Percentiles rank a stretch among this genome's conserved stretches.
Evolutionary conservation across 2,113 vertebrate genomes (phyloP).

Genomic region (Myotis lucifugus): DNA sequence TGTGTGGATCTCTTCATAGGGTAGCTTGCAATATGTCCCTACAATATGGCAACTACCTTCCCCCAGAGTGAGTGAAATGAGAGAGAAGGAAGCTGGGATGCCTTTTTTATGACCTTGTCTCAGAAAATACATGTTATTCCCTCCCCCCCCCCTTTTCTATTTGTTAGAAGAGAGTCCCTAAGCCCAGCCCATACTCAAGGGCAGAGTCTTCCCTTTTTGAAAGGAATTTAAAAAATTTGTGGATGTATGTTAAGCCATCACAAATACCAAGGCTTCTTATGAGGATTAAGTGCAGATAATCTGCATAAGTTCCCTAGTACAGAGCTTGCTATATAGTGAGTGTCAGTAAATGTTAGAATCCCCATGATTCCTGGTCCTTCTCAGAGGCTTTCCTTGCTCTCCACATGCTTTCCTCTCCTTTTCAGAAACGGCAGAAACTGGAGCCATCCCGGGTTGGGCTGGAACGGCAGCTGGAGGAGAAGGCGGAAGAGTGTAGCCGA

Average conservation of each 20-base stretch:
- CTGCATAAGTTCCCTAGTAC: background rate
- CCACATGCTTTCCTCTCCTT: background rate
- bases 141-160: background rate
- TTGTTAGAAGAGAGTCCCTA: background rate
- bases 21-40: background rate
- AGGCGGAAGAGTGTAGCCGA: conserved; percentile 87
- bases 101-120: background rate
- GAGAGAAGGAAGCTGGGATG: background rate
- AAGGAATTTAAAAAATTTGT: background rate
- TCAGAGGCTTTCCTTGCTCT: background rate
- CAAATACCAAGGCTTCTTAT: background rate
- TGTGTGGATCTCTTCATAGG: background rate
- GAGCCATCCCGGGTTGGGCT: conserved; percentile 75
- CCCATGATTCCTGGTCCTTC: background rate
- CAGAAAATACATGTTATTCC: background rate
- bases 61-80: background rate
- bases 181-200: background rate
- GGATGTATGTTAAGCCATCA: background rate
- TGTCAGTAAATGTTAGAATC: background rate
- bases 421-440: conserved; percentile 83
- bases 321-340: background rate
- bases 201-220: background rate
- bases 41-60: background rate
- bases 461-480: conserved; percentile 88
- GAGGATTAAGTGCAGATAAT: background rate